Base-by-base conservation (phyloP, 2,797 vertebrate species). In the Acomys russatus region DNA sequence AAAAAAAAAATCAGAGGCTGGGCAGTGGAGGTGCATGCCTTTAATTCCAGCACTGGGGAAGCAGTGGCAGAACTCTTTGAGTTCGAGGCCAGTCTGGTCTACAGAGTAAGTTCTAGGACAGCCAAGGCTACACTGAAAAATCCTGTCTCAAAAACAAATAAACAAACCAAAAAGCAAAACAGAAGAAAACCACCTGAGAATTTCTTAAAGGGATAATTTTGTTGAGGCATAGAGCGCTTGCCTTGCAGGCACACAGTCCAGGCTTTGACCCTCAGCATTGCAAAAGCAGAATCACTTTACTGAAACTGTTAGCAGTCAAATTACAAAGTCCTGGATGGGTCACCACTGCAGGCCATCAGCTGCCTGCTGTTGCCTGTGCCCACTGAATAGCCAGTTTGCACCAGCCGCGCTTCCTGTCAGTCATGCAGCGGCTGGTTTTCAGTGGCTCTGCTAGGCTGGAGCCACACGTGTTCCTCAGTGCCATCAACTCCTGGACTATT, bases 351-450 rank as follows among this genome's bases (percentile, higher is more conserved):
- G 44, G 44, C 1, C 3, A 44, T 22, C 54, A 51, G 71, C 59
- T 28, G 63, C 64, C 56, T n/a, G 17, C 2, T 3, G 83, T 15
- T 59, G 9, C 61, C 51, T 1, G 30, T 9, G 44, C 84, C 25
- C 0, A 9, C 68, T 12, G 15, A 38, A 33, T 2, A 51, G 63
- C 4, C 44, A 33, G 10, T 68, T 51, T 68, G 63, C 0, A 56
- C 14, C 20, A 15, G 20, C 20, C 2, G 10, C 7, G 14, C 23
- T 54, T 12, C 64, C 44, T 5, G 22, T 3, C 4, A 14, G 49
- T 14, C 33, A 20, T 1, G 3, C 10, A 25, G 38, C 2, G 3
- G 35, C 9, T 0, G 14, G 30, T 12, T 86, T 80, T 6, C 0
- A 14, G 25, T 7, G 9, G 44, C 25, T 64, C 35, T 56, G 33